phyloP scores from a whole-genome alignment of 2,888 invertebrate species.

The Timandra comae region DNA sequence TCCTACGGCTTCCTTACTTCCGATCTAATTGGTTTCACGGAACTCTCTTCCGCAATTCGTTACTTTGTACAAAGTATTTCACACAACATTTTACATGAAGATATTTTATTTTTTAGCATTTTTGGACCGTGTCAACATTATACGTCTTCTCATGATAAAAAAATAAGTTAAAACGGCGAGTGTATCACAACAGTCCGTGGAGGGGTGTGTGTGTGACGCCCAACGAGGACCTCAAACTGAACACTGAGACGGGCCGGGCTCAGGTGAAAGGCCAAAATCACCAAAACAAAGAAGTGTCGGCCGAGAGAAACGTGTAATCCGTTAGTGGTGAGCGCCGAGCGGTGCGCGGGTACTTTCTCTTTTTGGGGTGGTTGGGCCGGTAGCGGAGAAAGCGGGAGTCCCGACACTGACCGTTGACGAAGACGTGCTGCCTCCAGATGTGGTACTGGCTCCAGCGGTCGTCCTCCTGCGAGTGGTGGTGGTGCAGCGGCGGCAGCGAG shows the following conservation, averaged over 20 bases:
- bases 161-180: background rate
- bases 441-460: slow-evolving; percentile 86
- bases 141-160: too few relatives aligned
- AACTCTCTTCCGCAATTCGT: slow-evolving; percentile 3
- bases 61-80: too few relatives aligned
- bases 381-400: slow-evolving; percentile 24
- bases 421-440: slow-evolving; percentile 87
- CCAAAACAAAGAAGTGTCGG: slow-evolving; percentile 56
- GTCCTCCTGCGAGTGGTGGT: slow-evolving; percentile 75
- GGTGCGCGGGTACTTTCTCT: slow-evolving; percentile 56
- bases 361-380: slow-evolving; percentile 16
- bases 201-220: background rate
- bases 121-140: too few relatives aligned
- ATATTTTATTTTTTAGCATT: too few relatives aligned
- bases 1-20: slow-evolving; percentile 16
- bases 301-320: slow-evolving; percentile 49
- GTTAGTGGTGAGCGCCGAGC: slow-evolving; percentile 42
- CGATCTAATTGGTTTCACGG: slow-evolving; percentile 16
- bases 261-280: slow-evolving; percentile 39
- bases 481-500: slow-evolving; percentile 79
- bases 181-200: background rate
- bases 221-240: background rate
- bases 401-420: slow-evolving; percentile 82
- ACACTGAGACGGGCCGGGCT: background rate
- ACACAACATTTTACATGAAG: too few relatives aligned